Conservation (phyloP, 1,140 invertebrate species). For the Hyles vespertilio region DNA sequence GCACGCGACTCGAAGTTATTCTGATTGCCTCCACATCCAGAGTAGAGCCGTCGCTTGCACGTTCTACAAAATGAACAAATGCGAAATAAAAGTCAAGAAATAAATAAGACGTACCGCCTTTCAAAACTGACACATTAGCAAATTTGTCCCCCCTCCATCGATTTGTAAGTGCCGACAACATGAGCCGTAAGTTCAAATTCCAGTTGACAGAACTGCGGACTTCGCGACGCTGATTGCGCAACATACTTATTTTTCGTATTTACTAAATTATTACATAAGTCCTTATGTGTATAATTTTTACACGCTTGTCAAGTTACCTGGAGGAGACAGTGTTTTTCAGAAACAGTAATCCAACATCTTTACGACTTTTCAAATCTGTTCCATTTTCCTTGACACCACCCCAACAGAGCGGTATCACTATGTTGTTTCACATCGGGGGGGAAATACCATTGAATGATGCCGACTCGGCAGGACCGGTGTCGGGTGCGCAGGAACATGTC, state of each 20-base stretch:
- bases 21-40: slow-evolving; percentile 84
- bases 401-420: slow-evolving; percentile 93
- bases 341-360: slow-evolving; percentile 87
- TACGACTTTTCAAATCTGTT: slow-evolving; percentile 90
- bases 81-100: background rate
- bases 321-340: slow-evolving; percentile 32
- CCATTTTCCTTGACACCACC: slow-evolving; percentile 94
- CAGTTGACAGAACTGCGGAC: slow-evolving; percentile 45
- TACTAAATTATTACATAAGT: background rate
- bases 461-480: slow-evolving; percentile 89
- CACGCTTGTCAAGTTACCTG: slow-evolving; percentile 19
- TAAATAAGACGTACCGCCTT: background rate
- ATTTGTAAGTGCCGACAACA: slow-evolving; percentile 57
- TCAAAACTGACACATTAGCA: slow-evolving; percentile 39
- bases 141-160: slow-evolving; percentile 48
- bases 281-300: background rate
- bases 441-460: slow-evolving; percentile 92
- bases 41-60: slow-evolving; percentile 80
- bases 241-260: background rate
- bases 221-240: slow-evolving; percentile 22
- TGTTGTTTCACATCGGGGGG: slow-evolving; percentile 89
- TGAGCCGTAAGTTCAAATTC: slow-evolving; percentile 51
- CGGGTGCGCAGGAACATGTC: slow-evolving; percentile 79
- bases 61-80: slow-evolving; percentile 30
- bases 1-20: slow-evolving; percentile 83